Conservation (phyloP, 2,113 vertebrate genomes). For the Sinosuthora webbiana region DNA sequence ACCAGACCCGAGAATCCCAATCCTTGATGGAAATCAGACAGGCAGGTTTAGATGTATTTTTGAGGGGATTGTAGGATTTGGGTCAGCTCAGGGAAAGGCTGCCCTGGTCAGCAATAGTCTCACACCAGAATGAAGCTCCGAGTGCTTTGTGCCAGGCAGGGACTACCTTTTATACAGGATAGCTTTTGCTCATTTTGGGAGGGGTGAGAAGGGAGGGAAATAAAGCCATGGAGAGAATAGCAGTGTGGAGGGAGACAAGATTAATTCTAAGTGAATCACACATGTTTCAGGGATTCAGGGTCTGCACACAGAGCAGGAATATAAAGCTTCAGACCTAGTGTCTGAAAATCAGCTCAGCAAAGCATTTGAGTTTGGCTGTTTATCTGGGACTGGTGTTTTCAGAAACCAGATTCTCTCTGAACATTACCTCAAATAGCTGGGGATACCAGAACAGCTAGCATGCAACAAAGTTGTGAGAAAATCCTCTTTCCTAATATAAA, state of each 20-base stretch:
- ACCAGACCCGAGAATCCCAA: not conserved
- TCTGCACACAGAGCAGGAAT: not conserved
- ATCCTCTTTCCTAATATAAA: not conserved
- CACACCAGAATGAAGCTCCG: not conserved
- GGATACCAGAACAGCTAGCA: not conserved
- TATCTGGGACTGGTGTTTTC: not conserved
- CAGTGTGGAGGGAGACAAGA: not conserved
- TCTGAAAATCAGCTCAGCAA: not conserved
- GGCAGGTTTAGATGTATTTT: not conserved
- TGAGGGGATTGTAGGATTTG: not conserved
- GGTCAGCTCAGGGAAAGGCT: not conserved
- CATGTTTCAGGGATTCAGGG: not conserved
- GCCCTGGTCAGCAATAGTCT: not conserved
- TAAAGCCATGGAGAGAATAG: not conserved
- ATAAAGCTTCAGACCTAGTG: not conserved
- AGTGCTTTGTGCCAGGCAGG: not conserved
- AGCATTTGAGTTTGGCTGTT: not conserved
- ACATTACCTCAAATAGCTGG: not conserved
- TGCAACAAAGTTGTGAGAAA: not conserved
- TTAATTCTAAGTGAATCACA: not conserved
- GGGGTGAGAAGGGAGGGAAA: not conserved
- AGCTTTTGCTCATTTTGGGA: not conserved
- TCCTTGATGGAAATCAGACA: conserved; percentile 18
- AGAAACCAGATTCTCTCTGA: not conserved
- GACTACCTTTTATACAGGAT: not conserved